These are phyloP conservation scores for Paramisgurnus dabryanus DNA, from an alignment of 2,113 vertebrate species.

Conservation along the genomic window DNA sequence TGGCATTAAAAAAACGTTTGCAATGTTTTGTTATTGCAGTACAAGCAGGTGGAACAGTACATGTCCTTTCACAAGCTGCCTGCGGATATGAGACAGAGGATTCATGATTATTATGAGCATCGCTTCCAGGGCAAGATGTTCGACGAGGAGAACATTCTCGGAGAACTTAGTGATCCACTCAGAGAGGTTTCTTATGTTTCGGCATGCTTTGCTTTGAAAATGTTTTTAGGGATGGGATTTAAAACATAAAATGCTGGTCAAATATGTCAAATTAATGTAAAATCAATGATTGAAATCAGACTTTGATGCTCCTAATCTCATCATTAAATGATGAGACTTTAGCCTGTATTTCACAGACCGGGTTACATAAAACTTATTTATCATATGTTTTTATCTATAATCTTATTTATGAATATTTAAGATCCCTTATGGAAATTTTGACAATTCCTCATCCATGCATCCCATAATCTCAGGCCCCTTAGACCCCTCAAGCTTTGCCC, in stretches of 20 bases:
- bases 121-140: constrained; percentile 99
- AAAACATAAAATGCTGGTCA: too few species aligned
- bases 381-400: too few species aligned
- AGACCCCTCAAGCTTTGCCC: neutral
- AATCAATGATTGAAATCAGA: too few species aligned
- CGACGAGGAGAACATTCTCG: constrained; percentile 94
- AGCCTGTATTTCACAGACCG: too few species aligned
- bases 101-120: constrained; percentile 98
- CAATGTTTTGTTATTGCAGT: constrained; percentile 72
- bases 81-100: constrained; percentile 93
- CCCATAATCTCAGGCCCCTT: neutral
- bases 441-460: neutral
- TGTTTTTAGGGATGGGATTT: too few species aligned
- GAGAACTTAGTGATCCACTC: constrained; percentile 97
- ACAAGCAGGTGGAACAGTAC: constrained; percentile 99
- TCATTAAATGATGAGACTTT: too few species aligned
- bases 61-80: constrained; percentile 99
- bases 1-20: constrained; percentile 46
- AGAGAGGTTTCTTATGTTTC: constrained; percentile 80
- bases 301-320: too few species aligned
- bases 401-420: too few species aligned
- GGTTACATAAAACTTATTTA: too few species aligned
- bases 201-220: neutral
- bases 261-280: too few species aligned
- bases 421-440: too few species aligned